phyloP scores from a whole-genome alignment of 2,113 vertebrate species.

The Tachysurus fulvidraco region DNA sequence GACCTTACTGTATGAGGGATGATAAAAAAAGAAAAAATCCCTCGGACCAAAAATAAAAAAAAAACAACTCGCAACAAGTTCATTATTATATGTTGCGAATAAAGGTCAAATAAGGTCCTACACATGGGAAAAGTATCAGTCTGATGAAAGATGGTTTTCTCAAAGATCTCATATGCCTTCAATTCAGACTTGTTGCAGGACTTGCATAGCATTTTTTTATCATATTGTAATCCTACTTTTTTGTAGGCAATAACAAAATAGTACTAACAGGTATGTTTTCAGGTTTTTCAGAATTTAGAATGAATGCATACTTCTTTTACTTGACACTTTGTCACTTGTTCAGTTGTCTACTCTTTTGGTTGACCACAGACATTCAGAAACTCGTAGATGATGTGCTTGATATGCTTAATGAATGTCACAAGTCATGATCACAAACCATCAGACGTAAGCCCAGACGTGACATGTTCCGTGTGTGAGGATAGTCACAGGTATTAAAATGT shows the following conservation, averaged over 20 bases:
- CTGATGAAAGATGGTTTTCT: not conserved
- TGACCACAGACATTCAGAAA: not conserved
- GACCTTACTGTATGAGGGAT: not conserved
- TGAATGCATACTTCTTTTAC: not conserved
- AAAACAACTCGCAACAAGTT: not conserved
- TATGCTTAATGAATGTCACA: conserved; percentile 14
- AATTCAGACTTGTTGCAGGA: not conserved
- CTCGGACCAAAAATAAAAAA: not conserved
- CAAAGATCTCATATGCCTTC: not conserved
- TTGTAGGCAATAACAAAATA: not conserved
- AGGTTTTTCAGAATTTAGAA: not conserved
- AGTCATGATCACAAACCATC: not conserved
- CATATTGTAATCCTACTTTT: too few species aligned
- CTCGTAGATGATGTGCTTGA: not conserved
- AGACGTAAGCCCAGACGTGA: conserved; percentile 8
- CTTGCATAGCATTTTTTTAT: not conserved
- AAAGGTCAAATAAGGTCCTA: not conserved
- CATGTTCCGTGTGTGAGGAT: not conserved
- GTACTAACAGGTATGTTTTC: not conserved
- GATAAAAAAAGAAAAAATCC: not conserved
- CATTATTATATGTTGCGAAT: not conserved
- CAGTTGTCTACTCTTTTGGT: not conserved
- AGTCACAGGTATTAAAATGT: not conserved
- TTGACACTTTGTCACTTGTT: not conserved
- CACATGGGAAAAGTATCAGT: not conserved